Evolutionary conservation across 2,113 vertebrate genomes (phyloP).

Genomic region (Plotosus lineatus): DNA sequence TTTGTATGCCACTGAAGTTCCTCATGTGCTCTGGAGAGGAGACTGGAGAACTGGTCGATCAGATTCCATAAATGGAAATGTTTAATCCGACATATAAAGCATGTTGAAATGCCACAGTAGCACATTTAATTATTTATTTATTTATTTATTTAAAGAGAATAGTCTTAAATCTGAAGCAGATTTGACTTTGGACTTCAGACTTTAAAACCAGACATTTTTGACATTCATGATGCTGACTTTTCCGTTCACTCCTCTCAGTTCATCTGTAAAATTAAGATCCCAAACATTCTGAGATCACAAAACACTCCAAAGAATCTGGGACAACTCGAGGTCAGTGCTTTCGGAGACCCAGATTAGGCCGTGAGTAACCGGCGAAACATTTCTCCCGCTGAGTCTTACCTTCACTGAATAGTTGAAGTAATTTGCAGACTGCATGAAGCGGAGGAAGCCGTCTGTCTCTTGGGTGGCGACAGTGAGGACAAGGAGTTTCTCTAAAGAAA

Average conservation of each 20-base stretch:
- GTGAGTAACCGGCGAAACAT: conserved; percentile 10
- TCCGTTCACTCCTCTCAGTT: not conserved
- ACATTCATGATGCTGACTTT: not conserved
- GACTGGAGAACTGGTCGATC: not conserved
- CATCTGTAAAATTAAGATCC: not conserved
- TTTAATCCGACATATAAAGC: not conserved
- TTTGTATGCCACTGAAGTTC: too few relatives aligned
- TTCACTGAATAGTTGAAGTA: conserved; percentile 95
- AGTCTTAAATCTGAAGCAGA: not conserved
- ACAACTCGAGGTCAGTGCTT: not conserved
- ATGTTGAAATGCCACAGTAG: not conserved
- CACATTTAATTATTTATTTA: too few relatives aligned
- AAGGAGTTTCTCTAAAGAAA: conserved; percentile 85
- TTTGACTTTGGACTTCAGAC: too few relatives aligned
- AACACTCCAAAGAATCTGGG: not conserved
- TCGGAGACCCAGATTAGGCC: not conserved
- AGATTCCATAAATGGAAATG: not conserved
- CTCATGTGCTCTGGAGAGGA: not conserved
- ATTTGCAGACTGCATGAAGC: conserved; percentile 89
- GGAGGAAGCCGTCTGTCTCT: conserved; percentile 89
- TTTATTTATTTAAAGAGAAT: not conserved
- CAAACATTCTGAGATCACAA: conserved; percentile 2
- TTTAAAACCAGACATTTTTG: not conserved
- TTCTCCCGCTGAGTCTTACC: conserved; percentile 70
- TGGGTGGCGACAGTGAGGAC: conserved; percentile 90